Percentiles rank a stretch among this genome's conserved stretches.
phyloP scores from a whole-genome alignment of 2,113 vertebrate species.

The Syngnathus floridae region DNA sequence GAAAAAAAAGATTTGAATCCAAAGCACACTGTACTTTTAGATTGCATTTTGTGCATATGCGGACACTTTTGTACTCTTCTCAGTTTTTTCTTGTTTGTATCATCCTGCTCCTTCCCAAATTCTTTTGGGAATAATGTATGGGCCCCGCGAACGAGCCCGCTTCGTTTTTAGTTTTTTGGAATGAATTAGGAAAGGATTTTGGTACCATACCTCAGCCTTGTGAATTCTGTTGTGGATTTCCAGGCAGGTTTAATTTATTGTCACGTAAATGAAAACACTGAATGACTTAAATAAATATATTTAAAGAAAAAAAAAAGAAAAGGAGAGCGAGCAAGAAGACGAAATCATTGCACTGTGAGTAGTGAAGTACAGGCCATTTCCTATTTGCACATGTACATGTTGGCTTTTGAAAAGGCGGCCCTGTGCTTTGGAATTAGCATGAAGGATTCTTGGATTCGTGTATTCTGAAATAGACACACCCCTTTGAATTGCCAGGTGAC shows the following conservation, averaged over 20 bases:
- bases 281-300: conserved; percentile 4
- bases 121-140: conserved; percentile 47
- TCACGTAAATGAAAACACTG: conserved; percentile 74
- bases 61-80: conserved; percentile 72
- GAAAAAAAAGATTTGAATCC: conserved; percentile 62
- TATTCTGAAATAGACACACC: conserved; percentile 74
- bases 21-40: conserved; percentile 84
- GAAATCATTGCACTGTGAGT: conserved; percentile 95
- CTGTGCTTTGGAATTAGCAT: conserved; percentile 81
- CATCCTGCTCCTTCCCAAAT: conserved; percentile 56
- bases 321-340: not conserved
- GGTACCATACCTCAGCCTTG: conserved; percentile 95
- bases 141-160: conserved; percentile 45
- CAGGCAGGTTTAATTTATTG: conserved; percentile 91
- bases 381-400: conserved; percentile 97
- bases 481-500: conserved; percentile 67
- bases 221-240: conserved; percentile 82
- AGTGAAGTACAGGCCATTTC: conserved; percentile 88
- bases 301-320: not conserved
- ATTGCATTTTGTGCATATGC: conserved; percentile 60
- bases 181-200: conserved; percentile 78
- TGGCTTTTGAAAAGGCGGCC: conserved; percentile 84
- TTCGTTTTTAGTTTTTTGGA: conserved; percentile 60
- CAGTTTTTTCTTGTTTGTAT: conserved; percentile 54
- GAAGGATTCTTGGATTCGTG: conserved; percentile 80